Evolutionary conservation across 64 coral and sea anemone species (phyloP).

Genomic region (Catalaphyllia jardinei): DNA sequence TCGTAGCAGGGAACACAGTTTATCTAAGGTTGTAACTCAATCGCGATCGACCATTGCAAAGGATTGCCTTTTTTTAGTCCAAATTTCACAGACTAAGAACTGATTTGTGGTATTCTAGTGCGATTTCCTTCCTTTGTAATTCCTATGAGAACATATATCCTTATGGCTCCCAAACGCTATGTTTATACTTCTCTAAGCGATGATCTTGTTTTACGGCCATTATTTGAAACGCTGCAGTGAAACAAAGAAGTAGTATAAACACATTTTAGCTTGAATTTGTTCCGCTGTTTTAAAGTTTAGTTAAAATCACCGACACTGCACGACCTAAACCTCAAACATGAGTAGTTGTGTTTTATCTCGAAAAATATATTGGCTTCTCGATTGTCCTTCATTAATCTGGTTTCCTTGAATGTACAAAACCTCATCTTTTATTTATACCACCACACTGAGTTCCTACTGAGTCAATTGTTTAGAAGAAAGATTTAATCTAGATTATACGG

Average conservation of each 20-base stretch:
- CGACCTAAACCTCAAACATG: conserved; percentile 17
- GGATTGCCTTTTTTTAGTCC: conserved; percentile 20
- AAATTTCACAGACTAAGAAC: neutral
- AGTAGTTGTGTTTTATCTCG: neutral
- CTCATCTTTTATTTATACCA: conserved; percentile 52
- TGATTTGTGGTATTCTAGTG: neutral
- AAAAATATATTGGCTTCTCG: conserved; percentile 22
- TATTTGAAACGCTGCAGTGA: conserved; percentile 12
- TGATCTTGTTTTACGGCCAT: conserved; percentile 31
- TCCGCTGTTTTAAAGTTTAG: neutral
- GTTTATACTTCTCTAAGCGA: conserved; percentile 26
- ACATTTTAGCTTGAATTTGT: neutral
- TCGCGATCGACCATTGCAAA: neutral
- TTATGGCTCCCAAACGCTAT: conserved; percentile 21
- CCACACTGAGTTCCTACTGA: conserved; percentile 33
- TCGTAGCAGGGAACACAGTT: conserved; percentile 28
- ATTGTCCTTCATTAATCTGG: conserved; percentile 28
- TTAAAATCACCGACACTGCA: neutral
- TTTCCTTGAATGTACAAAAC: conserved; percentile 38
- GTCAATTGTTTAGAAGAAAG: conserved; percentile 1
- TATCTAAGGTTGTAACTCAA: conserved; percentile 23
- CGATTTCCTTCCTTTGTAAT: neutral
- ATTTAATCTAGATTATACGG: conserved; percentile 26
- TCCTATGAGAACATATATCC: neutral
- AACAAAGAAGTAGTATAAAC: conserved; percentile 22